These are phyloP conservation scores for Agelastica alni DNA, from an alignment of 2,888 invertebrate species.

Conservation along the genomic window DNA sequence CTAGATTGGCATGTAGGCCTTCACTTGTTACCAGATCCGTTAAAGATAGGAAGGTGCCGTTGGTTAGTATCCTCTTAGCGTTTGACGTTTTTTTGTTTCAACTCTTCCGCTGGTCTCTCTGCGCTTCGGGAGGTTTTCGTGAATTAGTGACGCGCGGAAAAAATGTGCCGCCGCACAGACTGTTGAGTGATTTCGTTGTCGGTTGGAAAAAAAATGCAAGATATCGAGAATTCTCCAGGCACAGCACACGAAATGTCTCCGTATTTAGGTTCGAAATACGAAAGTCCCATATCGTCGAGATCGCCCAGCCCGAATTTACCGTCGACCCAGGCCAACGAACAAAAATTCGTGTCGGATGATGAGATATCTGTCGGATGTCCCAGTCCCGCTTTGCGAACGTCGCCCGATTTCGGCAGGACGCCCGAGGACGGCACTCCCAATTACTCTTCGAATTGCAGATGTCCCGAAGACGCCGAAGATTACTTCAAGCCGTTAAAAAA, in stretches of 20 bases:
- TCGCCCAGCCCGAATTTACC: constrained; percentile 59
- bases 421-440: constrained; percentile 40
- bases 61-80: constrained; percentile 35
- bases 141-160: constrained; percentile 28
- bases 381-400: constrained; percentile 55
- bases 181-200: constrained; percentile 15
- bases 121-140: constrained; percentile 5
- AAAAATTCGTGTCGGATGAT: constrained; percentile 61
- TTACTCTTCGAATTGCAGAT: constrained; percentile 39
- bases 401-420: constrained; percentile 33
- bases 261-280: constrained; percentile 53
- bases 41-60: constrained; percentile 48
- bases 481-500: constrained; percentile 82
- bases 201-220: constrained; percentile 53
- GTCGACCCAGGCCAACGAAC: constrained; percentile 53
- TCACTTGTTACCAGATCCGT: constrained; percentile 56
- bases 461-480: constrained; percentile 62
- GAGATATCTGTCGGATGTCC: constrained; percentile 83
- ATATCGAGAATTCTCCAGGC: constrained; percentile 50
- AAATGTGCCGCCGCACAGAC: constrained; percentile 31
- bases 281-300: constrained; percentile 54
- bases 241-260: constrained; percentile 52
- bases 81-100: constrained; percentile 31
- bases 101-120: constrained; percentile 13
- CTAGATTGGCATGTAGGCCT: constrained; percentile 48